Percentiles rank a stretch among this genome's conserved stretches.
phyloP scores from a whole-genome alignment of 2,113 vertebrate genomes.

The Dicentrarchus labrax region DNA sequence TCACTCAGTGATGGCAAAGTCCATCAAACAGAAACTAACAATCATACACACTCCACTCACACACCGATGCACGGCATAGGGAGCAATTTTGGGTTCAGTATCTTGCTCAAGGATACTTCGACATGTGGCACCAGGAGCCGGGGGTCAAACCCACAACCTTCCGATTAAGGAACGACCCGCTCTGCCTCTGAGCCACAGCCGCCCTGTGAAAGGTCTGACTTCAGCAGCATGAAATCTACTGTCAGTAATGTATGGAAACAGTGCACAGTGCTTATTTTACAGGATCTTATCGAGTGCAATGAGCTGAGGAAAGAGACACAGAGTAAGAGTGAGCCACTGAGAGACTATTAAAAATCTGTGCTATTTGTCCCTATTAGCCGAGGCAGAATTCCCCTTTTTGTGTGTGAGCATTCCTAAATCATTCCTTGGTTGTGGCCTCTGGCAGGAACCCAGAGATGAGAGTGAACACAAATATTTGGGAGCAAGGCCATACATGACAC shows the following conservation, averaged over 20 bases:
- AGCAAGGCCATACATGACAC: background rate
- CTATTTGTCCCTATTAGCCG: constrained; percentile 6
- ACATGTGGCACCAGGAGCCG: no score
- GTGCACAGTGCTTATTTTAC: constrained; percentile 25
- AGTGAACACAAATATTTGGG: constrained; percentile 49
- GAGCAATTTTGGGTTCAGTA: no score
- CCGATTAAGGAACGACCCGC: no score
- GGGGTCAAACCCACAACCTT: no score
- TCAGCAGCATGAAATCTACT: background rate
- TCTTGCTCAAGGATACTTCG: no score
- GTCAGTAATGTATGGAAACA: background rate
- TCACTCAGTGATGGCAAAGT: no score
- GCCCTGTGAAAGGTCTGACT: no score
- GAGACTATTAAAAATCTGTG: background rate
- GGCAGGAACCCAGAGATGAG: constrained; percentile 41
- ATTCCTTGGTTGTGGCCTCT: constrained; percentile 44
- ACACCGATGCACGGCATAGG: no score
- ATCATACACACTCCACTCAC: no score
- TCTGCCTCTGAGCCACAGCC: no score
- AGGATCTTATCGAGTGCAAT: constrained; percentile 26
- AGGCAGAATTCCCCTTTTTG: constrained; percentile 52
- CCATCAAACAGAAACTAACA: no score
- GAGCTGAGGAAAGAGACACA: background rate
- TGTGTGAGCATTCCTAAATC: constrained; percentile 50
- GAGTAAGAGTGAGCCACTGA: constrained; percentile 6